phyloP scores from a whole-genome alignment of 2,113 vertebrate species.

The Megaleporinus macrocephalus region DNA sequence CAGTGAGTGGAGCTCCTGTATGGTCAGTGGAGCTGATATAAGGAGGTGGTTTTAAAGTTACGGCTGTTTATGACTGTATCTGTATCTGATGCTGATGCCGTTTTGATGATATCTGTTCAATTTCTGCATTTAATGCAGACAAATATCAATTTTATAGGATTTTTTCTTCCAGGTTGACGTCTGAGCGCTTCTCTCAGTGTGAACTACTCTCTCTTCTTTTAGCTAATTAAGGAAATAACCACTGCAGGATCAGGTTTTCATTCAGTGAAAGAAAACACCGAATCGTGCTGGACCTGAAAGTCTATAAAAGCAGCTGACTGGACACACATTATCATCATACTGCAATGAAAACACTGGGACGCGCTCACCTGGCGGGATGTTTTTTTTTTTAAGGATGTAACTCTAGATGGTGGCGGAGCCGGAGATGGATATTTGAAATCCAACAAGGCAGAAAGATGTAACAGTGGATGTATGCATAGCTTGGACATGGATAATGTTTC shows the following conservation, averaged over 20 bases:
- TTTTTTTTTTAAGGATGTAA: slow-evolving; percentile 27
- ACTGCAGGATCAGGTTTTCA: neutral
- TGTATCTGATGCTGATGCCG: too few relatives aligned
- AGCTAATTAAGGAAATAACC: neutral
- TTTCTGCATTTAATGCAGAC: too few relatives aligned
- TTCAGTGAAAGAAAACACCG: neutral
- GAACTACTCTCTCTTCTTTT: neutral
- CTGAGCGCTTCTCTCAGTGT: too few relatives aligned
- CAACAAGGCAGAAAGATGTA: slow-evolving; percentile 36
- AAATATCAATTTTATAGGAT: too few relatives aligned
- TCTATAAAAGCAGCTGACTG: neutral
- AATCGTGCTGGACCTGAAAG: too few relatives aligned
- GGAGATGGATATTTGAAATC: slow-evolving; percentile 23
- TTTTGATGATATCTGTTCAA: too few relatives aligned
- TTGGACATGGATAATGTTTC: slow-evolving; percentile 69
- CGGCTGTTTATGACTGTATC: too few relatives aligned
- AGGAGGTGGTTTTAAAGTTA: too few relatives aligned
- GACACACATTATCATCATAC: neutral
- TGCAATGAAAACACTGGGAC: too few relatives aligned
- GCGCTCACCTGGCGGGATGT: neutral
- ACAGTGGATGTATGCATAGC: slow-evolving; percentile 14
- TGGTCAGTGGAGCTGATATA: too few relatives aligned
- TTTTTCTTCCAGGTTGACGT: too few relatives aligned
- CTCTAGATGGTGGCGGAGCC: neutral
- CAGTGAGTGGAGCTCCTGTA: too few relatives aligned